Evolutionary conservation across 2,888 invertebrate genomes (phyloP).

Genomic region (Pollenia griseotomentosa): DNA sequence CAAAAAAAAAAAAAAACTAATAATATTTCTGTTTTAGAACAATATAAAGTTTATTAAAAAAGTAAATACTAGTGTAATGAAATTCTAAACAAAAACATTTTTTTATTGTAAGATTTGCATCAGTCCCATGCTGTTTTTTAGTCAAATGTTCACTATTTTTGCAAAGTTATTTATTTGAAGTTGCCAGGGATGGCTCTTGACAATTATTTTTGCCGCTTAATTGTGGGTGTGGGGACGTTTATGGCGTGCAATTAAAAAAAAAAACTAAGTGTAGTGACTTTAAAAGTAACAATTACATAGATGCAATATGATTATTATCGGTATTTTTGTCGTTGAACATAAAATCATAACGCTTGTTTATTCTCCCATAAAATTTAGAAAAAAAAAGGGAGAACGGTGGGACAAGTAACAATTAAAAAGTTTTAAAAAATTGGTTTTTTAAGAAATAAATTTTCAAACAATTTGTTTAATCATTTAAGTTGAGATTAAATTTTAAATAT

Average conservation of each 20-base stretch:
- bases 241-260: neutral
- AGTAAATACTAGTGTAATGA: too few species aligned
- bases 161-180: neutral
- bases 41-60: too few species aligned
- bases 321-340: neutral
- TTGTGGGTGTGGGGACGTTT: neutral
- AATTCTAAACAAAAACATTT: neutral
- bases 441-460: neutral
- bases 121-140: neutral
- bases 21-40: too few species aligned
- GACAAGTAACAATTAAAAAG: neutral
- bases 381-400: neutral
- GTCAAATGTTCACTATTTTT: neutral
- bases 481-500: neutral
- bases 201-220: neutral
- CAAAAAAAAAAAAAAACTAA: too few species aligned
- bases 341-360: conserved; percentile 24
- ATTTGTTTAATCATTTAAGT: neutral
- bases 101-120: neutral
- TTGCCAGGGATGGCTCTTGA: neutral
- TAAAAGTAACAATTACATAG: conserved; percentile 8
- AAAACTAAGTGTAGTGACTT: neutral
- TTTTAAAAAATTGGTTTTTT: neutral
- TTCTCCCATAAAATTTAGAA: conserved; percentile 18
- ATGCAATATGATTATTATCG: conserved; percentile 18